Base-by-base conservation (phyloP, 2,113 vertebrate genomes). In the Vidua macroura region DNA sequence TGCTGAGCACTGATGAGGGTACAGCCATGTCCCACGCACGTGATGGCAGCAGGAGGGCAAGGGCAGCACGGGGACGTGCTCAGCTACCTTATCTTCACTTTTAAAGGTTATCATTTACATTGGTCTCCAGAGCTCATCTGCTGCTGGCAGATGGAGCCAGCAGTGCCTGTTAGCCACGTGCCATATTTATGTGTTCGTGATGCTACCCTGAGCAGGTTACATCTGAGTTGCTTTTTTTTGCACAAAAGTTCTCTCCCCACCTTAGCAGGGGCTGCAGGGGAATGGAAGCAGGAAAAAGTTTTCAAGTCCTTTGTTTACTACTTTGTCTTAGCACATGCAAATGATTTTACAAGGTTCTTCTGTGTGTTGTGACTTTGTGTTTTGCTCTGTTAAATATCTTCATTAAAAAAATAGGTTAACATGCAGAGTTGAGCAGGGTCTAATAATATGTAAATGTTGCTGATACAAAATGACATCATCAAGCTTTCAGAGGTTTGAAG, bases 71-170 rank as follows among this genome's bases (percentile, higher is more conserved):
- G 64, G 66, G 51, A 86, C 0, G 12, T 49, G 72, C 56, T 86
- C 35, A 37, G 51, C 51, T 8, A 67, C 0, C 0, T 76, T 43
- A 33, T 83, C 59, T 90, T 87, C 63, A 25, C 33, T 94, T 90
- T 41, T 86, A 93, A 85, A 88, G 72, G 87, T 86, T 88, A 41
- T 17, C 13, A 94, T 94, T 95, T 60, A 78, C 82, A 60, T 77
- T 52, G 87, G 20, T 90, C 75, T 91, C 84, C 67, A 0, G 5
- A 90, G 90, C 75, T 91, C 5, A 2, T 51, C 59, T 83, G 84
- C 82, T 90, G 70, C 90, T 95, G 84, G 75, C 90, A 95, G 87
- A 83, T 92, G 84, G 82, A 94, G 46, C 60, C 75, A 82, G 86
- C 53, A 30, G 24, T 73, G 77, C 84, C 78, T 87, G 58, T 33